A percentile compares a stretch with the other conserved stretches of the same genome.
Evolutionary conservation across 2,888 invertebrate species (phyloP).

Genomic region (Hymenopus coronatus): DNA sequence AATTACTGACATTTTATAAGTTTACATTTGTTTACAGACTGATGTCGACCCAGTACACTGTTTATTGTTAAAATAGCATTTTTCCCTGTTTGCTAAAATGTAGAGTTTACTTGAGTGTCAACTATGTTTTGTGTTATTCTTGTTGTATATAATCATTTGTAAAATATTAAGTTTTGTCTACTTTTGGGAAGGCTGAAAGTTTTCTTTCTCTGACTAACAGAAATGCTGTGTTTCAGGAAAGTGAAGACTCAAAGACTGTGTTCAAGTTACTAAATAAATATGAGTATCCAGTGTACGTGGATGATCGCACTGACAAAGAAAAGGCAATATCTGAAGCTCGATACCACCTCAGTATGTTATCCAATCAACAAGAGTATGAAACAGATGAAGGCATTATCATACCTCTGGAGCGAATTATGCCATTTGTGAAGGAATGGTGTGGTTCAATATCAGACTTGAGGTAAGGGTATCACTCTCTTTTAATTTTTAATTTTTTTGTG

Average conservation of each 20-base stretch:
- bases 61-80: no score
- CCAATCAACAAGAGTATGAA: conserved; percentile 33
- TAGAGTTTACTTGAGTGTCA: no score
- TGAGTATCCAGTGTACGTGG: conserved; percentile 37
- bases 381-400: conserved; percentile 3
- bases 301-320: conserved; percentile 43
- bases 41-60: no score
- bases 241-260: not conserved
- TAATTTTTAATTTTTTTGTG: no score
- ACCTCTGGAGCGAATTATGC: conserved; percentile 21
- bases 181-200: no score
- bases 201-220: no score
- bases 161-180: no score
- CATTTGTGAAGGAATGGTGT: conserved; percentile 24
- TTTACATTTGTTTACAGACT: no score
- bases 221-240: not conserved
- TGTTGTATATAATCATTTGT: no score
- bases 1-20: no score
- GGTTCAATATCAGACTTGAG: conserved; percentile 3
- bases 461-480: conserved; percentile 4
- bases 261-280: conserved; percentile 13
- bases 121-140: no score
- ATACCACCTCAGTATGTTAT: conserved; percentile 40
- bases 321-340: conserved; percentile 43
- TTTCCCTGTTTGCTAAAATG: no score